Conservation (phyloP, 2,888 invertebrate species). For the Microchrysa polita region DNA sequence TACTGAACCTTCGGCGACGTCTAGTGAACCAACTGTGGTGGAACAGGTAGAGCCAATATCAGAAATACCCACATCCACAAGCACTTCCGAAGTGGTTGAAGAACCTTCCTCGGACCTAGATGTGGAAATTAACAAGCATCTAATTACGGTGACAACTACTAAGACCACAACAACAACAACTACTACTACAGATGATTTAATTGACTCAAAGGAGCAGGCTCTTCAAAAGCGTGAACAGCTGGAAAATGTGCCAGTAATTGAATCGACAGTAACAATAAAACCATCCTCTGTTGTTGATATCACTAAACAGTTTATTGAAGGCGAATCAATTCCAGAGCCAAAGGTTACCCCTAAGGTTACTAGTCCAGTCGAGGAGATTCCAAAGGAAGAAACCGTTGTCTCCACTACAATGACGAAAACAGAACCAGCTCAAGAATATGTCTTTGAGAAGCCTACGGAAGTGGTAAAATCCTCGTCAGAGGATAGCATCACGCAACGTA, state of each 20-base stretch:
- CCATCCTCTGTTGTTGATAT: background rate
- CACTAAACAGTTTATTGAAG: background rate
- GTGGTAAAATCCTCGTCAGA: too few species aligned
- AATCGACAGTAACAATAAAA: background rate
- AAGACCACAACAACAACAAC: slow-evolving; percentile 13
- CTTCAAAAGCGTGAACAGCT: too few species aligned
- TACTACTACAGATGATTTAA: background rate
- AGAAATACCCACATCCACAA: too few species aligned
- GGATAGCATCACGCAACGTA: too few species aligned
- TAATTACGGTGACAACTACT: background rate
- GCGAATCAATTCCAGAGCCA: background rate
- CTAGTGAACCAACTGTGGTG: too few species aligned
- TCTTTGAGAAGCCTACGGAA: too few species aligned
- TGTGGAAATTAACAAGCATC: background rate
- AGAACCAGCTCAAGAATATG: too few species aligned
- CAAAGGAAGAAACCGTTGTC: slow-evolving; percentile 33
- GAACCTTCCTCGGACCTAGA: slow-evolving; percentile 48
- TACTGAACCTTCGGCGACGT: too few species aligned
- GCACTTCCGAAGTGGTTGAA: slow-evolving; percentile 50
- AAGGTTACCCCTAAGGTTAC: too few species aligned
- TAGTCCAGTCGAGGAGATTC: too few species aligned
- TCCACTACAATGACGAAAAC: slow-evolving; percentile 24
- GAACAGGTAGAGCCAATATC: slow-evolving; percentile 48
- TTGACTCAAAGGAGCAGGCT: background rate
- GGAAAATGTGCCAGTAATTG: background rate